Base-by-base conservation (phyloP, 2,888 invertebrate genomes). In the Agrotis segetum region DNA sequence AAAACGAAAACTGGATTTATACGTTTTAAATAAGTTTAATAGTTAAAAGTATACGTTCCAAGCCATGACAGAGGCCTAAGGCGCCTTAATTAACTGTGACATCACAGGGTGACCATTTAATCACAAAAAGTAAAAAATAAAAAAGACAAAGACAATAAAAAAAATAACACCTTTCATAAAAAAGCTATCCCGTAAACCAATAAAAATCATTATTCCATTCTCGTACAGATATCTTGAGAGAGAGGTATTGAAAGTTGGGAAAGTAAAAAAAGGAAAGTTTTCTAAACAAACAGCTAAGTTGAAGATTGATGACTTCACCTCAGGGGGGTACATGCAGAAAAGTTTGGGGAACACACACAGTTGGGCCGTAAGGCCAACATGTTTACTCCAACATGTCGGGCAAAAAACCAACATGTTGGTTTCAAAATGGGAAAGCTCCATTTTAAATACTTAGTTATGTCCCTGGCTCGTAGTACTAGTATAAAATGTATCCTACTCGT, bases 281-380 rank as follows among this genome's bases (percentile, higher is more conserved):
- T 88, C 88, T 88, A 90, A 92, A 91, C 93, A 93, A 92, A 90
- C 90, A 89, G 80, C 65, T 65, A 85, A 84, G 77, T 78, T 65
- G 81, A 88, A 92, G 93, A 93, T 93, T 93, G 93, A 93, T 93
- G 91, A 87, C 89, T 92, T 90, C 87, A 90, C 91, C 91, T 88
- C 83, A 63, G 71, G 74, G 79, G 75, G 75, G 85, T 83, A 89
- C 87, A 87, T 87, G 89, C 88, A 87, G 81, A 79, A 79, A 86
- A 88, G 82, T 79, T 64, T 34, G 61, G 17, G 14, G 14, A 71
- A 50, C 71, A 89, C 85, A 87, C 67, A 90, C 77, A n/a, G 79
- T 1, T 14, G 13, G 47, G 1, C 3, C 7, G 34, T 6, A 40
- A 1, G 14, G 58, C 73, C 63, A 74, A 73, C 81, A 53, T 71